phyloP scores from a whole-genome alignment of 2,113 vertebrate genomes.

The Oncorhynchus gorbuscha region DNA sequence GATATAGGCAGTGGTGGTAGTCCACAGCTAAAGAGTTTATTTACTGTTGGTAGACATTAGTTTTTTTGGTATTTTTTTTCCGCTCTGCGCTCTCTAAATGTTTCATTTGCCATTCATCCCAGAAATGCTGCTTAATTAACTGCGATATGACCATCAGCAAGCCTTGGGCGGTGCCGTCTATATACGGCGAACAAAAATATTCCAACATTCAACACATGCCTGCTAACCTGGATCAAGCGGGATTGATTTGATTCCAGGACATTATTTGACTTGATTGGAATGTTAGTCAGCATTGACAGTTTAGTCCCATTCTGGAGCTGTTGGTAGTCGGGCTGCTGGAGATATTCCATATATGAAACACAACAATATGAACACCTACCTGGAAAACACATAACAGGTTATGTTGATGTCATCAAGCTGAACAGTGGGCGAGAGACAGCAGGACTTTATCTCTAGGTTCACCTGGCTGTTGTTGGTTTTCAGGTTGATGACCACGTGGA shows the following conservation, averaged over 20 bases:
- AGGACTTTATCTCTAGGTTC: slow-evolving; percentile 65
- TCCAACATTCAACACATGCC: not conserved
- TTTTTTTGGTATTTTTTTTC: slow-evolving; percentile 5
- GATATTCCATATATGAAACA: not conserved
- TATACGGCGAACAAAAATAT: not conserved
- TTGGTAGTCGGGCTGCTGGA: not conserved
- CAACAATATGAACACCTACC: slow-evolving; percentile 45
- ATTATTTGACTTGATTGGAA: not conserved
- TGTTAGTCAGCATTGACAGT: not conserved
- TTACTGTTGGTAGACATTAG: slow-evolving; percentile 22
- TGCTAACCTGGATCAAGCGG: not conserved
- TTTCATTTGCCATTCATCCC: slow-evolving; percentile 30
- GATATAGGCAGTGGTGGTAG: slow-evolving; percentile 10
- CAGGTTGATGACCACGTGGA: slow-evolving; percentile 64
- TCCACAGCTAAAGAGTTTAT: slow-evolving; percentile 4
- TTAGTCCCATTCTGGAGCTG: not conserved
- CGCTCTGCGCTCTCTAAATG: slow-evolving; percentile 10
- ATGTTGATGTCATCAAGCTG: slow-evolving; percentile 44
- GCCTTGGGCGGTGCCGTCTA: too few relatives aligned
- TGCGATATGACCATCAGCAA: slow-evolving; percentile 49
- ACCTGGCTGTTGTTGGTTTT: slow-evolving; percentile 69
- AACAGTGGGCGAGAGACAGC: slow-evolving; percentile 63
- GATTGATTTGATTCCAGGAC: slow-evolving; percentile 12
- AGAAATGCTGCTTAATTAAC: slow-evolving; percentile 44
- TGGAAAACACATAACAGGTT: slow-evolving; percentile 71